Evolutionary conservation across 2,888 invertebrate species (phyloP), one percentile per base, ranked within the genome.

Genomic region (Trilocha varians): DNA sequence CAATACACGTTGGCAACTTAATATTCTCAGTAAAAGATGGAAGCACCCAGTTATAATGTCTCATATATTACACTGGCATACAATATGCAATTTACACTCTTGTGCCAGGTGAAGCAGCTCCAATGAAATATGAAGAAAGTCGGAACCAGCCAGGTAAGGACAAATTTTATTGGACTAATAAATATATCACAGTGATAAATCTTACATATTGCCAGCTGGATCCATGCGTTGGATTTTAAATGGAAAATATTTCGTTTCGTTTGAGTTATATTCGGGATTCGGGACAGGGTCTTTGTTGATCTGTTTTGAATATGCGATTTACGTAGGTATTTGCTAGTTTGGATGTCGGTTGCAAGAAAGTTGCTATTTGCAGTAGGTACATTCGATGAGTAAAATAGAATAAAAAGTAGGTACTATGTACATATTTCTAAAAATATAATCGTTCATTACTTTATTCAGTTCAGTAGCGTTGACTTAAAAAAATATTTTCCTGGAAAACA

Each of bases 161-260:
- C 67, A 68, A 69, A 68, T 71, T 71, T 71, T 71, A 70, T 71
- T 67, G 65, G 62, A 44, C 59, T 63, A 67, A 70, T 70, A 71
- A 69, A 71, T 71, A 69, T 66, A 58, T 53, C 43, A 13, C 49
- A 49, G 39, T 55, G 45, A 63, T 70, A 68, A 69, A 70, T 70
- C 66, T 64, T 56, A 51, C 54, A 61, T 68, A 70, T 67, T 66
- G 68, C 67, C 53, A 46, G 53, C 54, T 52, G 48, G 50, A 44
- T 51, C 49, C 47, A 39, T 45, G 50, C 48, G 48, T 51, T 52
- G 59, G 58, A 56, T 60, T 59, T 57, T 40, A 46, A 48, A 56
- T 52, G 53, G 52, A 46, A 57, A 59, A 53, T 58, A 54, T 63
- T 55, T 49, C 44, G 48, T 50, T 55, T 50, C 41, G 43, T 45